phyloP scores from a whole-genome alignment of 2,797 vertebrate genomes.

The Spinus pinus region DNA sequence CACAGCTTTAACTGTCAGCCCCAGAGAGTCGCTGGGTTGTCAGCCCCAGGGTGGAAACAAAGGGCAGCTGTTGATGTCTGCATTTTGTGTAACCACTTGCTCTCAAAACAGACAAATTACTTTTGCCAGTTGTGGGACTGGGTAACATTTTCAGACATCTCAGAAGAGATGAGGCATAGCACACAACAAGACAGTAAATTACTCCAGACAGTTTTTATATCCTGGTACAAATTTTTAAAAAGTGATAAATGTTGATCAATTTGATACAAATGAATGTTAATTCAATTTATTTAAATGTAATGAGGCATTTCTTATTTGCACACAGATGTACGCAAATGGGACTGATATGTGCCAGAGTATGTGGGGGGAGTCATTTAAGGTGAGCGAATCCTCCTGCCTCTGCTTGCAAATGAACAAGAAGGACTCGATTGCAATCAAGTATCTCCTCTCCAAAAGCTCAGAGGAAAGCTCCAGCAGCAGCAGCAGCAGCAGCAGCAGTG shows the following conservation, averaged over 20 bases:
- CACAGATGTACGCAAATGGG: constrained; percentile 67
- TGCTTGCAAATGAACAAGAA: constrained; percentile 73
- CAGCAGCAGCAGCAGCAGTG: background rate
- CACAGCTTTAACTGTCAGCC: background rate
- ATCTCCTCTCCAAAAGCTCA: constrained; percentile 32
- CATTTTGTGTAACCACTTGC: background rate
- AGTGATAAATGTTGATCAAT: background rate
- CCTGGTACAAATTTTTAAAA: background rate
- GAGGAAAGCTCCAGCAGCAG: constrained; percentile 51
- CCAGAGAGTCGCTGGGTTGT: background rate
- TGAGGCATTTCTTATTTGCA: background rate
- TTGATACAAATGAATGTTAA: background rate
- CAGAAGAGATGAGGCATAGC: background rate
- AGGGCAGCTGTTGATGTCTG: background rate
- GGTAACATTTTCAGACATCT: background rate
- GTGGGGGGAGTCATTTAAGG: constrained; percentile 72
- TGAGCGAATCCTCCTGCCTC: constrained; percentile 61
- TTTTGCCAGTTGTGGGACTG: background rate
- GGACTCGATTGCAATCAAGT: constrained; percentile 50
- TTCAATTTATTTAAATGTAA: background rate
- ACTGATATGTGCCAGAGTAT: constrained; percentile 71
- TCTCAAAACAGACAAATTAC: background rate
- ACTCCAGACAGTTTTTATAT: background rate
- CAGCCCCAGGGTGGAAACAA: constrained; percentile 3
- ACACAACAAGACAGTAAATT: background rate